Evolutionary conservation across 2,113 vertebrate genomes (phyloP).

Genomic region (Cephalopholis sonnerati): DNA sequence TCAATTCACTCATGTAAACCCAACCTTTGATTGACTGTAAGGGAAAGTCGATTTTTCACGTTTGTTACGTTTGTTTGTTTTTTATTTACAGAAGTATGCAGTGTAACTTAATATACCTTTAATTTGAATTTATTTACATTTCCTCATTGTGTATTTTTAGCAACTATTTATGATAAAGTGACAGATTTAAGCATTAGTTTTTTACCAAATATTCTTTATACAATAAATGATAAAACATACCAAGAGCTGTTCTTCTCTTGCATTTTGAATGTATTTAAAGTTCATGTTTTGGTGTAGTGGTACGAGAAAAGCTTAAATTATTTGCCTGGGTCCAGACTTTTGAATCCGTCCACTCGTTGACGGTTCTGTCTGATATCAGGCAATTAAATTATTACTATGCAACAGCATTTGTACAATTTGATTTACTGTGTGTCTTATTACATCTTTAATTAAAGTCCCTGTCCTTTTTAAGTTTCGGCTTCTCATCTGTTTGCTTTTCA

Average conservation of each 20-base stretch:
- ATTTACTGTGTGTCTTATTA: background rate
- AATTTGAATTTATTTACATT: conserved; percentile 44
- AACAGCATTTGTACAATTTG: background rate
- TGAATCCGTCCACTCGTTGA: no score
- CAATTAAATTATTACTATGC: background rate
- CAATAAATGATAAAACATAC: conserved; percentile 47
- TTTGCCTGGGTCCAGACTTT: background rate
- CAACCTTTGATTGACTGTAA: conserved; percentile 15
- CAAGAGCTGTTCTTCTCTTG: background rate
- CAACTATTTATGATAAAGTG: conserved; percentile 43
- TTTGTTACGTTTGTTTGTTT: conserved; percentile 18
- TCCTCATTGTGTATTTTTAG: conserved; percentile 24
- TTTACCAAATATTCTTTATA: conserved; percentile 56
- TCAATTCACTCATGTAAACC: background rate
- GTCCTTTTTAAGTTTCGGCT: background rate
- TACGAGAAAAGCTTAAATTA: background rate
- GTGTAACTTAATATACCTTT: conserved; percentile 29
- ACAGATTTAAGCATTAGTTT: conserved; percentile 50
- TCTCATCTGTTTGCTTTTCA: background rate
- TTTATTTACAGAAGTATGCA: conserved; percentile 40
- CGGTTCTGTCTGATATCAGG: no score
- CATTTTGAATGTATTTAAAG: background rate
- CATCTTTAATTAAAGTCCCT: background rate
- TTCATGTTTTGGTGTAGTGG: background rate
- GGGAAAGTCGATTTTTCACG: conserved; percentile 7